Evolutionary conservation across 2,888 invertebrate genomes (phyloP).

Genomic region (Drosophila percnosoma): DNA sequence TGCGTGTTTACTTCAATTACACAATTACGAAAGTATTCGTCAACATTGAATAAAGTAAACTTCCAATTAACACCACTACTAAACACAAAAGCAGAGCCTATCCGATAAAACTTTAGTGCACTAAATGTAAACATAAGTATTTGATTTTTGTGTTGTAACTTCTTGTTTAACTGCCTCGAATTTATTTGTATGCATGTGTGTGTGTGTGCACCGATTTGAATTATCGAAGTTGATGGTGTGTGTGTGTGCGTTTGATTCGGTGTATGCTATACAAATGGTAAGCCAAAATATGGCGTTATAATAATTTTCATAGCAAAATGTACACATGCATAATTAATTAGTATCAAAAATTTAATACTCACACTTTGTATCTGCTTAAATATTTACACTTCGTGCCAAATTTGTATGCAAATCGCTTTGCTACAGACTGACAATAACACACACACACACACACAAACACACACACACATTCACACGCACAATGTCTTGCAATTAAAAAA

Average conservation of each 20-base stretch:
- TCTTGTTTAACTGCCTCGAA: constrained; percentile 39
- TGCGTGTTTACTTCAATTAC: constrained; percentile 51
- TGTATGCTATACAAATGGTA: constrained; percentile 51
- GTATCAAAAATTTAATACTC: constrained; percentile 84
- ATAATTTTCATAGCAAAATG: constrained; percentile 81
- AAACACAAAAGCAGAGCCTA: constrained; percentile 22
- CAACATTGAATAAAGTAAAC: constrained; percentile 13
- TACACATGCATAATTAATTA: constrained; percentile 85
- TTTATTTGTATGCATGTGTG: constrained; percentile 61
- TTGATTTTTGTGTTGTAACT: constrained; percentile 46
- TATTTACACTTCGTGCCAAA: constrained; percentile 84
- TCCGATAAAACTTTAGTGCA: constrained; percentile 15
- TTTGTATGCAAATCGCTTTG: constrained; percentile 84
- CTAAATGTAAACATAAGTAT: constrained; percentile 22
- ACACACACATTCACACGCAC: constrained; percentile 51
- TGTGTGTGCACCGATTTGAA: constrained; percentile 59
- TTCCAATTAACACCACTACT: constrained; percentile 16
- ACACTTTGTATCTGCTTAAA: constrained; percentile 84
- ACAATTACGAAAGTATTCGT: constrained; percentile 60
- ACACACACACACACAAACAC: constrained; percentile 24
- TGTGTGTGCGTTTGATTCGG: constrained; percentile 7
- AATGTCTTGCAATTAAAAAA: constrained; percentile 77
- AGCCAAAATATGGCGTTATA: constrained; percentile 76
- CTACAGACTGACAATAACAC: constrained; percentile 77
- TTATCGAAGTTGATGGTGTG: constrained; percentile 45